These are phyloP conservation scores for Steromphala cineraria DNA, from an alignment of 2,888 invertebrate genomes.

Conservation along the genomic window DNA sequence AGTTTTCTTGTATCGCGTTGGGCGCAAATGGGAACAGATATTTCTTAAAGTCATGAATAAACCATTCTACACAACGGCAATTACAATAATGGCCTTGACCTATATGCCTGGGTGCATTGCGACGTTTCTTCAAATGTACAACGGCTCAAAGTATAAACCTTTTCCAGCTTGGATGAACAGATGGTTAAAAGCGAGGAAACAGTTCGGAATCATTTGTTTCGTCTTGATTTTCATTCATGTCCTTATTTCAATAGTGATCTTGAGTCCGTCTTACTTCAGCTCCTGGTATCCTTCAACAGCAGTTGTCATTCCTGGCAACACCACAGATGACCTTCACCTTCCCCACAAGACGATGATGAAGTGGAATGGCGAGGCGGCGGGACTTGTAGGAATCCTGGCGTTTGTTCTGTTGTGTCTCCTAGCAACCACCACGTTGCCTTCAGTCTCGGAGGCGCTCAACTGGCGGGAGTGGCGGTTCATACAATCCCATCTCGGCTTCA, in stretches of 20 bases:
- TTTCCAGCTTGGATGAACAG: constrained; percentile 64
- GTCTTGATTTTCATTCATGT: constrained; percentile 55
- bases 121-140: constrained; percentile 26
- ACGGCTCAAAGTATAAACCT: constrained; percentile 61
- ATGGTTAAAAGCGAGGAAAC: constrained; percentile 62
- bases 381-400: constrained; percentile 58
- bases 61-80: constrained; percentile 62
- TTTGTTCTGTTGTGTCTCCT: constrained; percentile 57
- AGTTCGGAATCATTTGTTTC: constrained; percentile 65
- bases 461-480: constrained; percentile 69
- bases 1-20: constrained; percentile 51
- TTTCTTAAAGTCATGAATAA: constrained; percentile 65
- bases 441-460: constrained; percentile 58
- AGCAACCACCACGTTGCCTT: constrained; percentile 59
- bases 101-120: constrained; percentile 67
- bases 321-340: constrained; percentile 30
- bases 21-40: constrained; percentile 58
- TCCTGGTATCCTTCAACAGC: constrained; percentile 54
- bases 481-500: constrained; percentile 60
- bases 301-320: constrained; percentile 38
- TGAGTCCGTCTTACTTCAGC: constrained; percentile 60
- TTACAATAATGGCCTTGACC: constrained; percentile 60
- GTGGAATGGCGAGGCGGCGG: constrained; percentile 64
- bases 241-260: constrained; percentile 58
- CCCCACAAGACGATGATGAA: constrained; percentile 55